These are phyloP conservation scores for Cygnus atratus DNA, from an alignment of 2,113 vertebrate species.

Conservation along the genomic window DNA sequence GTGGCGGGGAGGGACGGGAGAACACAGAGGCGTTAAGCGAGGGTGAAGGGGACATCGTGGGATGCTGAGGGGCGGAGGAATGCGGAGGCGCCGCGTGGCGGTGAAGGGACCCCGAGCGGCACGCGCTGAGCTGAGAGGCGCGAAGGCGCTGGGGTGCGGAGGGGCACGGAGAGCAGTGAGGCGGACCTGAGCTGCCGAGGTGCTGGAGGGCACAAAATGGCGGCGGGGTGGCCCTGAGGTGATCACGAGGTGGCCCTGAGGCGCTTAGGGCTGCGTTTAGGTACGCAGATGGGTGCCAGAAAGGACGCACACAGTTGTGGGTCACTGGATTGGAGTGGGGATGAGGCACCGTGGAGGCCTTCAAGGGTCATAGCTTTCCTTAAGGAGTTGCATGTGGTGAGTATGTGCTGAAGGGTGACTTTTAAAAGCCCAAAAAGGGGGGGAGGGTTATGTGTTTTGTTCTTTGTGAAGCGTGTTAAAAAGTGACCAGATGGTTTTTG, in stretches of 20 bases:
- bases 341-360: accelerated
- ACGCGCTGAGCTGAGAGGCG: too few species aligned
- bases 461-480: not conserved
- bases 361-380: accelerated
- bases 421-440: accelerated
- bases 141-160: too few species aligned
- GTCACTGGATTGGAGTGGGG: not conserved
- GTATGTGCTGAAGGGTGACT: accelerated
- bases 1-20: too few species aligned
- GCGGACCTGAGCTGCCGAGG: too few species aligned
- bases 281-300: accelerated
- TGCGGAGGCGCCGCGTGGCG: too few species aligned
- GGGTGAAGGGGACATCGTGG: too few species aligned
- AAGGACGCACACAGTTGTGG: accelerated
- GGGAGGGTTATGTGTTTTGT: accelerated
- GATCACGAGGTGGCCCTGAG: not conserved
- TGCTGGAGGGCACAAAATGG: too few species aligned
- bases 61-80: too few species aligned
- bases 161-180: too few species aligned
- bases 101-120: too few species aligned
- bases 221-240: too few species aligned
- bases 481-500: too few species aligned
- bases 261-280: accelerated
- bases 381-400: accelerated
- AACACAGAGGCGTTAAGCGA: accelerated